Conservation (phyloP, 2,797 vertebrate species). For the Spinibarbus caldwelli region DNA sequence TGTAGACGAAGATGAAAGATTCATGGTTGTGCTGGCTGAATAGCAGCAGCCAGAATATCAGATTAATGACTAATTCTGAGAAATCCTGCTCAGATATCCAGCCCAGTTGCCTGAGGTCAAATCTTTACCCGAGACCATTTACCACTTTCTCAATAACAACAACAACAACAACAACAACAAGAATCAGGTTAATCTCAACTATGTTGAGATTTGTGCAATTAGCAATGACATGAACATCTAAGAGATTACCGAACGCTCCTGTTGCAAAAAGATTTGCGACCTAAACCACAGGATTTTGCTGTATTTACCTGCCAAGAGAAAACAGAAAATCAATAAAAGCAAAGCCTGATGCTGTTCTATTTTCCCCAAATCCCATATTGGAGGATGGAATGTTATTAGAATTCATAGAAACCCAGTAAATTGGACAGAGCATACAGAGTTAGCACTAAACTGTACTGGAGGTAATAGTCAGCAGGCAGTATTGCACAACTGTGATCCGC, state of each 20-base stretch:
- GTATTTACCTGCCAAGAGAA: conserved; percentile 24
- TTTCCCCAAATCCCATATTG: neutral
- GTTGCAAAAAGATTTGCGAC: conserved; percentile 16
- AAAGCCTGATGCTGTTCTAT: neutral
- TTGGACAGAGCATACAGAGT: neutral
- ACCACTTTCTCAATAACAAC: conserved; percentile 12
- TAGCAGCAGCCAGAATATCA: conserved; percentile 28
- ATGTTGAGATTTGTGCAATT: conserved; percentile 41
- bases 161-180: conserved; percentile 6
- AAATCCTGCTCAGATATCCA: conserved; percentile 11
- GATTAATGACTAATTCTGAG: conserved; percentile 40
- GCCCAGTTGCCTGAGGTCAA: conserved; percentile 10
- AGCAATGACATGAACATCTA: conserved; percentile 29
- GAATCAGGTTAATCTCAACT: conserved; percentile 44
- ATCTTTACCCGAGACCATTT: conserved; percentile 22
- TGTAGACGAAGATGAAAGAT: conserved; percentile 22
- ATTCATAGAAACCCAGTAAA: conserved; percentile 12
- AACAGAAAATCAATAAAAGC: conserved; percentile 37
- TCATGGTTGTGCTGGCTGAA: conserved; percentile 28
- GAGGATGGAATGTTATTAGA: neutral
- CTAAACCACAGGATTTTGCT: conserved; percentile 44
- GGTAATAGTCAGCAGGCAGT: conserved; percentile 14
- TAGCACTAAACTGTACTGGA: neutral
- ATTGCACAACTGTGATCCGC: neutral
- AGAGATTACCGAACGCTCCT: neutral